Conservation (phyloP, 1,140 invertebrate species). For the Zelostemma sp. region DNA sequence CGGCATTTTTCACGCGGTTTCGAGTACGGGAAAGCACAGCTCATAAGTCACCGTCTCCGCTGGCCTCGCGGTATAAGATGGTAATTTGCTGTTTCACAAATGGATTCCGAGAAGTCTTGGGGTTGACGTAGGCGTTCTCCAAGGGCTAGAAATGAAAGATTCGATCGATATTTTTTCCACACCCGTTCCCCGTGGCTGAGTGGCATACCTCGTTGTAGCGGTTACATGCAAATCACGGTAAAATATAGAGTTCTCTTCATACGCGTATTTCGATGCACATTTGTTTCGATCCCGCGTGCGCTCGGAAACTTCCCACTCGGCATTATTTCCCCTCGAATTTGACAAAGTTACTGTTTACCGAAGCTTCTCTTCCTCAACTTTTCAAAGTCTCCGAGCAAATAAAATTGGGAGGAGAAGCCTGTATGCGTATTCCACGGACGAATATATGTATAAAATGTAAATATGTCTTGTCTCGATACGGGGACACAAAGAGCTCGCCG, state of each 20-base stretch:
- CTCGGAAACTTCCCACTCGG: too few species aligned
- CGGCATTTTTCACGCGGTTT: conserved; percentile 20
- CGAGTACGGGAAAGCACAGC: conserved; percentile 26
- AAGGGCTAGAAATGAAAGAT: conserved; percentile 35
- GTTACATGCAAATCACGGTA: conserved; percentile 53
- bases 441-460: conserved; percentile 23
- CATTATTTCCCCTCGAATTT: too few species aligned
- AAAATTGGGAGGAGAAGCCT: too few species aligned
- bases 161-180: conserved; percentile 43
- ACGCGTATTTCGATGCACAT: background rate
- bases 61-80: conserved; percentile 15
- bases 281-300: background rate
- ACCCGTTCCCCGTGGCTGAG: conserved; percentile 13
- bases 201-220: conserved; percentile 29
- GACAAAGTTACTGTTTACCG: too few species aligned
- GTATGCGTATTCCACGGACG: too few species aligned
- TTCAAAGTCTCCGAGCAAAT: too few species aligned
- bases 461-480: conserved; percentile 22
- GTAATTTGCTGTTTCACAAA: conserved; percentile 52
- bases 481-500: conserved; percentile 12
- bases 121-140: conserved; percentile 27
- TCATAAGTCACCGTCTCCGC: conserved; percentile 31
- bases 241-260: conserved; percentile 41
- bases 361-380: too few species aligned
- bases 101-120: conserved; percentile 43